Base-by-base conservation (phyloP, 2,797 vertebrate genomes). In the Hypotaenidia philippensis region DNA sequence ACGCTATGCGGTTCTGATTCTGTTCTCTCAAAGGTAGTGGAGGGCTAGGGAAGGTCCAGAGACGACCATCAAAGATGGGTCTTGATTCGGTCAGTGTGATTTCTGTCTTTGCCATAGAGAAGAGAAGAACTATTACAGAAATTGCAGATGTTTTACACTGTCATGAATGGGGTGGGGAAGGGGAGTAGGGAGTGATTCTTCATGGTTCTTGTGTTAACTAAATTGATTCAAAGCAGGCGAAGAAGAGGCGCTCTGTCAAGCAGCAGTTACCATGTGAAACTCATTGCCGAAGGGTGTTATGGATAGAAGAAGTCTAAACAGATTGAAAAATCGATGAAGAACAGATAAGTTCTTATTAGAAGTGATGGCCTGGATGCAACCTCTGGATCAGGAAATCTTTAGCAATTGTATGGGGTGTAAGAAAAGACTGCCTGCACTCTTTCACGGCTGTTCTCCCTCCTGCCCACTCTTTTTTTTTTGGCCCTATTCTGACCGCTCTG, bases 301-400 rank as follows among this genome's bases (percentile, higher is more conserved):
- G 80, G 88, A 91, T 95, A 94, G 90, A 70, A 93, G 81, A 96
- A 95, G 80, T 82, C 93, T 95, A 89, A 96, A 89, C 66, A 86
- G 93, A 95, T 91, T 93, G 93, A 90, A 96, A 95, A 96, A 95
- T 93, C 32, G 3, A 93, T 95, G 91, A 71, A 95, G 59, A 80
- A 90, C 49, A 90, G 93, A 89, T 92, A 95, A 91, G 74, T 93
- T 91, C 85, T 90, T 90, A 95, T 87, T 94, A 95, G 87, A 95
- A 94, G 59, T 93, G 90, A 94, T 95, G 89, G 80, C 86, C 83
- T 91, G 85, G 88, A 49, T 87, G 63, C 88, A 95, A 63, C 83
- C 76, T 93, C 70, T 31, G 38, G 50, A 94, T 93, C 55, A 72
- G 85, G 83, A 86, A 74, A 82, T 91, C 77, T 91, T 90, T 95